Base-by-base conservation (phyloP, 2,797 vertebrate species). In the Urocyon cinereoargenteus region DNA sequence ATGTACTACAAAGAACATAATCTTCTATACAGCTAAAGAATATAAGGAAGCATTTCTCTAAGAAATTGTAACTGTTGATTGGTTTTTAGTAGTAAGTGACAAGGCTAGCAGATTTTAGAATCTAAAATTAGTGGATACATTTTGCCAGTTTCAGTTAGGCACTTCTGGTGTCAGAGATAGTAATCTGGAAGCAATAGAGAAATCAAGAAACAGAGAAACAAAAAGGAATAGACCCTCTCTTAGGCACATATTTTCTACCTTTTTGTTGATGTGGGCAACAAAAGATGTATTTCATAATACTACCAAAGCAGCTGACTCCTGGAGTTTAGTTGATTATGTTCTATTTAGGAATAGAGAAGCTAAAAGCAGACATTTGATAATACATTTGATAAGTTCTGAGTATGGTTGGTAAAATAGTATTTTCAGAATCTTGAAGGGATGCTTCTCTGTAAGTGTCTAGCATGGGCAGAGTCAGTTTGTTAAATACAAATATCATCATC, bases 1-100 rank as follows among this genome's bases (percentile, higher is more conserved):
- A 7, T 90, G 34, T 53, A 24, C 24, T 55, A 1, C 21, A 53
- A 75, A 83, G 59, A 84, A 53, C 13, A 94, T 66, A 66, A 36
- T 72, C 87, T 70, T 92, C 78, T 83, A 1, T 73, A 66, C 45
- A 12, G 62, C 3, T 55, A 53, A 78, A 78, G 68, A 59, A 73
- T 83, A 49, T 84, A 72, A 72, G 34, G 91, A 86, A 88, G 6
- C 28, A 51, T 88, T 91, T 97, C 72, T 90, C 59, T 79, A 86
- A 85, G 86, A 78, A 66, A 92, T 49, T 64, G 15, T 86, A 34
- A 51, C n/a, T 55, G 3, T 73, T 51, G 22, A 31, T 78, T 66
- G 31, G 28, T 89, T 16, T 79, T 77, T 57, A 68, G 9, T 6
- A 5, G 28, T 68, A 21, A 73, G 5, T 49, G 24, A 68, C 49